Percentiles rank a stretch among this genome's conserved stretches.
These are phyloP conservation scores for Disparrhopalites patrizii DNA, from an alignment of 2,888 invertebrate species.

Conservation along the genomic window DNA sequence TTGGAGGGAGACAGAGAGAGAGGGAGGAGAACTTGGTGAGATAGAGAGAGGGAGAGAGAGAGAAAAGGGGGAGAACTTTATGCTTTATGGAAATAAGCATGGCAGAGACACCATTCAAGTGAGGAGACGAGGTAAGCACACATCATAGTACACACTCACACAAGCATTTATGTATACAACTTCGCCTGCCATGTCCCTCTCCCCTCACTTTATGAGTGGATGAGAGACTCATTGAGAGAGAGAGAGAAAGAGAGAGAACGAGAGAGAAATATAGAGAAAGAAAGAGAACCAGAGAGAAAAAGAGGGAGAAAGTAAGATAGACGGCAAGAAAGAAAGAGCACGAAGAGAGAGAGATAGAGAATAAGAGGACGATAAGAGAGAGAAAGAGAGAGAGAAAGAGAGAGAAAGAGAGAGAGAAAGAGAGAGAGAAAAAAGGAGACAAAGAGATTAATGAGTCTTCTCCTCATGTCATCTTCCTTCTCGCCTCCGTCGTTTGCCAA, in stretches of 20 bases:
- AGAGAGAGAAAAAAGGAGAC: neutral
- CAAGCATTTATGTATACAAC: no score
- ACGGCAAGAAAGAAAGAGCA: neutral
- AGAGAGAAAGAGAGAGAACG: no score
- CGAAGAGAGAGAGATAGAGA: neutral
- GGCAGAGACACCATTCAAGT: neutral
- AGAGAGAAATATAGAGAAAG: neutral
- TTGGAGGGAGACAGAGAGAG: no score
- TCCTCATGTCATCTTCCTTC: neutral
- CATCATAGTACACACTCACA: no score
- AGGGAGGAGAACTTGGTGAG: neutral
- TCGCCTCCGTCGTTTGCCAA: no score
- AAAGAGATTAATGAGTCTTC: neutral
- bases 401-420: neutral
- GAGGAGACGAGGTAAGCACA: neutral
- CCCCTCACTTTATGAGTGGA: no score
- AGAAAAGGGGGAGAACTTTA: conserved; percentile 1
- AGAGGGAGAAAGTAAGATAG: neutral
- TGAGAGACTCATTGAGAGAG: no score
- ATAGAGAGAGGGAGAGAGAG: neutral
- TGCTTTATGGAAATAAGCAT: neutral
- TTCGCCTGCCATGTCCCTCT: no score
- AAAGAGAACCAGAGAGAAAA: neutral
- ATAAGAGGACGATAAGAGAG: neutral
- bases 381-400: neutral